A percentile compares a stretch with the other conserved stretches of the same genome.
Conservation (phyloP, 2,797 vertebrate species). For the Lates japonicus region DNA sequence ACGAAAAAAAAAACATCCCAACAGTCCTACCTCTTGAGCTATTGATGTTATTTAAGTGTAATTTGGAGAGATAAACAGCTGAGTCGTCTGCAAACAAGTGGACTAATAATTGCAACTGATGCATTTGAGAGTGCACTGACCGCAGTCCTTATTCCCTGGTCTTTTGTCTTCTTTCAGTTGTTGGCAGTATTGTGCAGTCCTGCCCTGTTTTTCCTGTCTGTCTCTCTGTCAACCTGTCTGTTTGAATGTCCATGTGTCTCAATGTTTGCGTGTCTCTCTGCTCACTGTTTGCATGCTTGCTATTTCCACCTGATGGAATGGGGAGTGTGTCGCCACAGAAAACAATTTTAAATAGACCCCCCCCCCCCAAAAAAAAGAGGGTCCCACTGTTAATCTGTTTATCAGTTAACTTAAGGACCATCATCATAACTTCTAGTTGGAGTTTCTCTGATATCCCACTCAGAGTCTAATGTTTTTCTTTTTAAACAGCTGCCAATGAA, state of each 20-base stretch:
- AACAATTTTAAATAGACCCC: not conserved
- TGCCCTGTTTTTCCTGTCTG: constrained; percentile 33
- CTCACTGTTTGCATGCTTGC: constrained; percentile 80
- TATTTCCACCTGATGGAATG: constrained; percentile 57
- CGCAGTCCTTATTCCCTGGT: constrained; percentile 10
- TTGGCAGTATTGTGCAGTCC: constrained; percentile 46
- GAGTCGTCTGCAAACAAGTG: constrained; percentile 40
- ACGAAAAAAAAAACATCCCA: not conserved
- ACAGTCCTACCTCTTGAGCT: not conserved
- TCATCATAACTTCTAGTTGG: not conserved
- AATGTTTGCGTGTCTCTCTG: constrained; percentile 34
- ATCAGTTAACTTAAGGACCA: not conserved
- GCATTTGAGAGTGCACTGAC: constrained; percentile 55
- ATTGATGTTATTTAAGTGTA: not conserved
- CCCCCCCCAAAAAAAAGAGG: not conserved
- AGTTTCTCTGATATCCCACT: constrained; percentile 12
- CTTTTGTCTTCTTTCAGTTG: constrained; percentile 28
- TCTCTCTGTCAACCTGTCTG: constrained; percentile 13
- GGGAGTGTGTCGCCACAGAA: constrained; percentile 29
- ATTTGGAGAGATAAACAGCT: not conserved
- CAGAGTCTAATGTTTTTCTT: constrained; percentile 5
- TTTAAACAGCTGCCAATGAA: not conserved
- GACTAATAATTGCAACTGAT: constrained; percentile 22
- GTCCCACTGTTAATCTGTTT: constrained; percentile 8
- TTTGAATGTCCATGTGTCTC: constrained; percentile 36